Evolutionary conservation across 2,113 vertebrate species (phyloP).

Genomic region (Heliornis fulica): DNA sequence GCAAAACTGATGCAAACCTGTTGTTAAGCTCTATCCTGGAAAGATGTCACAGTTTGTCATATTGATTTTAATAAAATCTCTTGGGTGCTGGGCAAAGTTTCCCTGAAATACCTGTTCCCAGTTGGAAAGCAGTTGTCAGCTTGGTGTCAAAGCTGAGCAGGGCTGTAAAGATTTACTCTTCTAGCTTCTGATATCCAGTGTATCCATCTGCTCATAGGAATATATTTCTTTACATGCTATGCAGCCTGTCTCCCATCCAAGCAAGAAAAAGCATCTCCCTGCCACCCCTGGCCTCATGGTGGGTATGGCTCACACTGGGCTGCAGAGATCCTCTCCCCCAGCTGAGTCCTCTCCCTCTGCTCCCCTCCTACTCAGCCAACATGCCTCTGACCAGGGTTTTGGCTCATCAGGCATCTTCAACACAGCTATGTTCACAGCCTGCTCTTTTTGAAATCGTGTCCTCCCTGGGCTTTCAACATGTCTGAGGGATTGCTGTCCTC

Average conservation of each 20-base stretch:
- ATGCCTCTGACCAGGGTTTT: not conserved
- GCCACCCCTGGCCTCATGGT: not conserved
- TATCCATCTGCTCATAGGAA: not conserved
- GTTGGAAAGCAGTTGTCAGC: not conserved
- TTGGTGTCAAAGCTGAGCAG: not conserved
- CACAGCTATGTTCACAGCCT: slow-evolving; percentile 20
- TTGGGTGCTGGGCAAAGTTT: not conserved
- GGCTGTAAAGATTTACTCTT: not conserved
- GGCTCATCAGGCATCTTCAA: not conserved
- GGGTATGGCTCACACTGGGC: not conserved
- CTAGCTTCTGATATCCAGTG: not conserved
- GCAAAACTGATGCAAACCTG: not conserved
- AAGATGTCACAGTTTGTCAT: not conserved
- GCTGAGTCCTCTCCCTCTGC: not conserved
- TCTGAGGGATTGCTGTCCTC: not conserved
- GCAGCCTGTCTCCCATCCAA: not conserved
- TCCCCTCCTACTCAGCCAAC: not conserved
- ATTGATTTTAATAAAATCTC: not conserved
- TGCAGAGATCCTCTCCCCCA: not conserved
- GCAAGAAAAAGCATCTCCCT: not conserved
- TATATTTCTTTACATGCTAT: not conserved
- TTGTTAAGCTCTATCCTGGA: not conserved
- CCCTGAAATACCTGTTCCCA: not conserved
- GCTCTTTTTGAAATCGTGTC: not conserved
- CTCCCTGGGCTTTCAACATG: slow-evolving; percentile 26